Evolutionary conservation across 2,797 vertebrate species (phyloP).

Genomic region (Halcyon badia): DNA sequence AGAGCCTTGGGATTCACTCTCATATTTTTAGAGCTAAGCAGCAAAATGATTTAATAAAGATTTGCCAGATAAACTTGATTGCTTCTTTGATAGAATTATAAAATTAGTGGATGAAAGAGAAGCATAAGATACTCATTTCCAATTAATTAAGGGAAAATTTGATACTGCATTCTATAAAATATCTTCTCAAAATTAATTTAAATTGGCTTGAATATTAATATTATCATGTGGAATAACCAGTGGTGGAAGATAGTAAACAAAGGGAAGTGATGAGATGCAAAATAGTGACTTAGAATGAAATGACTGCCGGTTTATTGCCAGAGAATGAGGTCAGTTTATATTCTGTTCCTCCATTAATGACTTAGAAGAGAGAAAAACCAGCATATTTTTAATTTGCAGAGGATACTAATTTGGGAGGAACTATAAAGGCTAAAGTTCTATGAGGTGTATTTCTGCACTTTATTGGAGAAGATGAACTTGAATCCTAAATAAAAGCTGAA

Average conservation of each 20-base stretch:
- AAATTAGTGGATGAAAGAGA: slow-evolving; percentile 24
- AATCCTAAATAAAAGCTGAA: background rate
- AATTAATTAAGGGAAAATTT: slow-evolving; percentile 50
- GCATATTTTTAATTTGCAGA: background rate
- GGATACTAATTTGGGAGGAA: background rate
- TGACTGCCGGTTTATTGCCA: background rate
- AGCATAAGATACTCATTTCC: background rate
- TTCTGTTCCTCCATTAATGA: slow-evolving; percentile 4
- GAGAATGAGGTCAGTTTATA: background rate
- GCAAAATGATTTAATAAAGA: background rate
- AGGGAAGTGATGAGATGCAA: slow-evolving; percentile 14
- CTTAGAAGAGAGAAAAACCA: background rate
- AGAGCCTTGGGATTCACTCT: background rate
- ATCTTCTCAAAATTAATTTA: slow-evolving; percentile 45
- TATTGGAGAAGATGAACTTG: background rate
- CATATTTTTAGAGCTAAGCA: background rate
- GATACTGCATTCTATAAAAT: slow-evolving; percentile 10
- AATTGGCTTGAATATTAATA: slow-evolving; percentile 31
- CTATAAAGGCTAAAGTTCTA: background rate
- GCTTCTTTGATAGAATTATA: slow-evolving; percentile 33
- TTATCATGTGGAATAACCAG: slow-evolving; percentile 8
- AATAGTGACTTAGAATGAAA: slow-evolving; percentile 4
- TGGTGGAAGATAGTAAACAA: slow-evolving; percentile 35
- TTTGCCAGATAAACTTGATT: slow-evolving; percentile 18
- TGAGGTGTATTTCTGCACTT: background rate